Conservation (phyloP, 2,888 invertebrate genomes). For the Stratiomys singularior region DNA sequence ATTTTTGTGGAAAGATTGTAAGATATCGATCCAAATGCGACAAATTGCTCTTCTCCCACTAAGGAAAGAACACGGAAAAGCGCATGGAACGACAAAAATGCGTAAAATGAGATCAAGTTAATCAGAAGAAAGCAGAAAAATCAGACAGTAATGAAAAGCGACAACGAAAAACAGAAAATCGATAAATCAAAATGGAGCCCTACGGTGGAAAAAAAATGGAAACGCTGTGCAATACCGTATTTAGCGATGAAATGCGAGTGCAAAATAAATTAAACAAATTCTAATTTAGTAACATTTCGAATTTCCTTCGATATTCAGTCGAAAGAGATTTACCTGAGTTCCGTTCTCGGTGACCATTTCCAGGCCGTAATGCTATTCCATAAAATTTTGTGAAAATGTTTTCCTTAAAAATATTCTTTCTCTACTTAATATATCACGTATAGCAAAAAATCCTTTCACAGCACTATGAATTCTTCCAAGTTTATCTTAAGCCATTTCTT, state of each 20-base stretch:
- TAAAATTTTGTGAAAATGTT: conserved; percentile 24
- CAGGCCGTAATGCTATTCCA: conserved; percentile 52
- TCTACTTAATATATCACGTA: conserved; percentile 34
- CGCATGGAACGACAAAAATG: not conserved
- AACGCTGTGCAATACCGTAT: not conserved
- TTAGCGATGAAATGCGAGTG: not conserved
- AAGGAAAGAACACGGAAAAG: not conserved
- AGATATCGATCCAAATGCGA: conserved; percentile 51
- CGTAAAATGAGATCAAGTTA: conserved; percentile 24
- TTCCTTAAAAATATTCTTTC: conserved; percentile 23
- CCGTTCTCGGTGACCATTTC: conserved; percentile 67
- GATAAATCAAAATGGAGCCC: conserved; percentile 63
- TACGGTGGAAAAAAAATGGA: conserved; percentile 33
- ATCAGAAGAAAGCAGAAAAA: conserved; percentile 7
- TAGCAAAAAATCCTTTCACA: conserved; percentile 17
- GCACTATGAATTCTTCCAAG: conserved; percentile 47
- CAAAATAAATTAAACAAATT: not conserved
- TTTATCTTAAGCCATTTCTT: conserved; percentile 49
- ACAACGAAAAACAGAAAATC: conserved; percentile 58
- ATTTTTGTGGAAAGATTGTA: conserved; percentile 35
- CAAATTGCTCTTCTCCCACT: conserved; percentile 27
- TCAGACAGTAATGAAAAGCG: not conserved
- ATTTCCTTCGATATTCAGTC: not conserved
- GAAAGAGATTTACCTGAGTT: conserved; percentile 61
- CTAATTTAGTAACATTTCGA: not conserved